Conservation (phyloP, 64 coral and sea anemone genomes). For the Anthopleura sola region DNA sequence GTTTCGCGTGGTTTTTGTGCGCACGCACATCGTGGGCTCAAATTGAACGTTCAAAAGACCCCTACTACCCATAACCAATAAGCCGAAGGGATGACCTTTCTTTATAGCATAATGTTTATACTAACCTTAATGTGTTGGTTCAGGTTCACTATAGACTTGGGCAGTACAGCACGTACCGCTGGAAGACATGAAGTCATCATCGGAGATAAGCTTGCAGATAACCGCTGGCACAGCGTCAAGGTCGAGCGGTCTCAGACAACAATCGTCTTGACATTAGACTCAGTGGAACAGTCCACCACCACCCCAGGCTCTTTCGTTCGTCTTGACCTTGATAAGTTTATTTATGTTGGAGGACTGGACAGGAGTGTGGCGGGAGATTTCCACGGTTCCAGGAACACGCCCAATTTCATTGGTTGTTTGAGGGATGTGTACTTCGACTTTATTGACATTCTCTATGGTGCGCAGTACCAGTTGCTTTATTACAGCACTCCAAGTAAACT, state of each 20-base stretch:
- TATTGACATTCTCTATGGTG: constrained; percentile 57
- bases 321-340: constrained; percentile 62
- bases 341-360: constrained; percentile 77
- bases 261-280: constrained; percentile 38
- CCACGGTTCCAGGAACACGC: constrained; percentile 27
- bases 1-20: too few species aligned
- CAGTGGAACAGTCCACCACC: neutral
- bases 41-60: too few species aligned
- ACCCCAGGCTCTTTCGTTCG: constrained; percentile 33
- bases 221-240: constrained; percentile 71
- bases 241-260: neutral
- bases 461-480: neutral
- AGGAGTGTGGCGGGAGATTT: constrained; percentile 26
- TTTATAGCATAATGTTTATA: too few species aligned
- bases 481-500: constrained; percentile 28
- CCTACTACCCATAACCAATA: too few species aligned
- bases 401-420: constrained; percentile 72
- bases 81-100: too few species aligned
- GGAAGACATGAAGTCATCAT: constrained; percentile 47
- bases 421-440: constrained; percentile 57
- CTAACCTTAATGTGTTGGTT: neutral
- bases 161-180: constrained; percentile 24
- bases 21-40: too few species aligned
- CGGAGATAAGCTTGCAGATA: constrained; percentile 58
- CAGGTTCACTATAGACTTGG: constrained; percentile 69